Evolutionary conservation across 1,140 invertebrate genomes (phyloP), one percentile per base, ranked within the genome.

Genomic region (Heliothis virescens): DNA sequence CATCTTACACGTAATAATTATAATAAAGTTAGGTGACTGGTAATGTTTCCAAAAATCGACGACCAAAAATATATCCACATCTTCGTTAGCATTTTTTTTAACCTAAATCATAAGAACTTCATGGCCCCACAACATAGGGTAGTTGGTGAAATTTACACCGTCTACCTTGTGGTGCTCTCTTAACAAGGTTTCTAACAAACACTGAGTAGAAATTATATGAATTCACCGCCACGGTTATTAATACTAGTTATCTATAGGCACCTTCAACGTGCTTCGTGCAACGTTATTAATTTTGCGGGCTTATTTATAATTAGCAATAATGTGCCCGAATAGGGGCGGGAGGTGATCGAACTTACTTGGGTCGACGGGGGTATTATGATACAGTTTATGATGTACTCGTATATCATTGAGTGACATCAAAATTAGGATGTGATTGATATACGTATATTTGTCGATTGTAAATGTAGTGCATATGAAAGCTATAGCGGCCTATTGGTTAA

Each of bases 141-240:
- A 85, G 85, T 86, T 87, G 83, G 85, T 83, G 83, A 88, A 90
- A 92, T 91, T 92, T 91, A 90, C 89, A 90, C 89, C 87, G 82
- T 85, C 50, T 81, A 84, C 80, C 83, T 85, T 80, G 85, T 82
- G 81, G 83, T 82, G 83, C 86, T 87, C 86, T 88, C 89, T 89
- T 90, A 91, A 92, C 88, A 90, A 91, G 88, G 86, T 88, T 88
- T 86, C 88, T 88, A 89, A 90, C 89, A 90, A 92, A 90, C 89
- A 90, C 85, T 87, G 87, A 88, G 87, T 85, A 84, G 89, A 88
- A 92, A 90, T 90, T 92, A 90, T 90, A 86, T 84, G 88, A 87
- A 89, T 87, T 88, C 85, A 81, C 86, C 85, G 79, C 83, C 85
- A 80, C 80, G 74, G 85, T 89, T 91, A 88, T 90, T 89, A 89